Base-by-base conservation (phyloP, 2,888 invertebrate species). In the Drosophila histrio region DNA sequence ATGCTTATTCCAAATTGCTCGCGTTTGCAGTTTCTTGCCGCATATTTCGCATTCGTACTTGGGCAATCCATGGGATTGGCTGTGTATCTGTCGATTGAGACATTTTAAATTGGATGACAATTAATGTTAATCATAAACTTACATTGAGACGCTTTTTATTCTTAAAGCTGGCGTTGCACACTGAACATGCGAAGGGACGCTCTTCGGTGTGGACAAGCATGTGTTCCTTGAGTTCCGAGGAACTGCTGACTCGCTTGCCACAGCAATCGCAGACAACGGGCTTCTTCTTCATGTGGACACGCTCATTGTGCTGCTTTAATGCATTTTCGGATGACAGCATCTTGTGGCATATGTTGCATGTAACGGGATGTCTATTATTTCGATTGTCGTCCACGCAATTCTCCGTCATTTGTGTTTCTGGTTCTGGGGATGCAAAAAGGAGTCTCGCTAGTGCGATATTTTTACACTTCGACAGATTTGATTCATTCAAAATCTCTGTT, bases 261-360 rank as follows among this genome's bases (percentile, higher is more conserved):
- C 93, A 93, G 58, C 90, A 89, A 58, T 93, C 92, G 66, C 93
- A 93, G 19, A 92, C 91, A 63, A 90, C 93, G 0, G 92, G 91
- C 41, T 92, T 90, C 22, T 84, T 84, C 11, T 89, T 90, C 8
- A 82, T 79, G 60, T 92, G 92, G 3, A 90, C 78, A 0, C 89
- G 79, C 9, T 79, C 78, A 7, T 85, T 78, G 58, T 91, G 91
- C 2, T 77, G 66, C 13, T 52, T 57, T 2, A 85, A 41, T 1
- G 71, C 57, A 4, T 32, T n/a, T 11, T 52, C 62, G 2, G 77
- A 67, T 1, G 66, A 38, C 0, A 81, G 34, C 13, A 58, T 15
- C 44, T 69, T 70, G 21, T 68, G 2, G 53, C 84, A 80, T 7
- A 44, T 26, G 3, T 36, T n/a, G 32, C 81, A 80, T 0, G 5